Base-by-base conservation (phyloP, 2,888 invertebrate species). In the Apotomis betuletana region DNA sequence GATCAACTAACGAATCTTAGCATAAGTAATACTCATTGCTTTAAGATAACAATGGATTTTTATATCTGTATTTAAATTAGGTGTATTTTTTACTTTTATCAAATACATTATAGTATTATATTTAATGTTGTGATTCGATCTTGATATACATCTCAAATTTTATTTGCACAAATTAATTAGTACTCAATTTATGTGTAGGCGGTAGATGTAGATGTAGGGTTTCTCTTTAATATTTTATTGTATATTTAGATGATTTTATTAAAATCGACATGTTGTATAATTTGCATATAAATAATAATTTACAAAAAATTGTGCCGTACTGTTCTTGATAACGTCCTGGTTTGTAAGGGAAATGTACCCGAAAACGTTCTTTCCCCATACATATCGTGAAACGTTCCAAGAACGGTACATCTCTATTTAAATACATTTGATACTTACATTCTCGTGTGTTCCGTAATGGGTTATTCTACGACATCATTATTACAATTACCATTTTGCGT, bases 111-210 rank as follows among this genome's bases (percentile, higher is more conserved):
- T 52, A 61, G 55, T 65, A 67, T 58, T 58, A 36, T 67, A 44
- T 46, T 46, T 57, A 38, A 60, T 64, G 59, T 60, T 67, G 55
- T 67, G 55, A 70, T 57, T 67, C 60, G 63, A 64, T 41, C 9
- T 55, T 65, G 46, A 60, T 13, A 13, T 38, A 15, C 55, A 70
- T 67, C 70, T 70, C 59, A 55, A 55, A 44, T 65, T 49, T 70
- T 65, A 27, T 51, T 68, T 67, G 75, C 75, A 75, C 73, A 75
- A 75, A 70, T 54, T 58, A 70, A 60, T 60, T 67, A 59, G 69
- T 57, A 36, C n/a, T 65, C n/a, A 46, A 58, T 58, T 58, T 58
- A 57, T n/a, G 8, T 64, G 63, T 64, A 54, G 13, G 8, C 8
- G 54, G 27, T 27, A 1, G 27, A 2, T 44, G 12, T 64, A 64